These are phyloP conservation scores for Troilus luridus DNA, from an alignment of 2,888 invertebrate genomes.

Conservation along the genomic window DNA sequence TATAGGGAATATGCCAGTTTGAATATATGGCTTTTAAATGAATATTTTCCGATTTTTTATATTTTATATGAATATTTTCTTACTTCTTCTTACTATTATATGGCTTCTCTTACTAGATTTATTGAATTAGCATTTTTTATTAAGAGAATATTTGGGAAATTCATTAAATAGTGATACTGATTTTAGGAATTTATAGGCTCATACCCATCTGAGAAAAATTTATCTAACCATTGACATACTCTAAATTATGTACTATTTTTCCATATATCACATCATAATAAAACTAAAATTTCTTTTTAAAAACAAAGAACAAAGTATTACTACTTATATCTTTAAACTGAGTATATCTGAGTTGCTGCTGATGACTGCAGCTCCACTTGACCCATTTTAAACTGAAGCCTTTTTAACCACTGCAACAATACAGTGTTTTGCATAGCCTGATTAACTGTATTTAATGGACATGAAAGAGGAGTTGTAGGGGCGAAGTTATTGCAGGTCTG, in stretches of 20 bases:
- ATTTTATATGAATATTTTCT: too few relatives aligned
- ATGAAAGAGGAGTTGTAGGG: constrained; percentile 72
- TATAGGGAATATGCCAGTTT: neutral
- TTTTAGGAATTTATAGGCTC: neutral
- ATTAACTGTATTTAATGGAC: constrained; percentile 69
- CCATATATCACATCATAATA: neutral
- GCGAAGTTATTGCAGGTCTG: constrained; percentile 90
- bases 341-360: constrained; percentile 91
- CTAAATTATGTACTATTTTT: neutral
- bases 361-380: constrained; percentile 96
- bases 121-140: neutral
- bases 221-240: neutral
- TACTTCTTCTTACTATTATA: too few relatives aligned
- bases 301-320: neutral
- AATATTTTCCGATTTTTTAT: too few relatives aligned
- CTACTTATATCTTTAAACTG: constrained; percentile 71
- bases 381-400: constrained; percentile 97
- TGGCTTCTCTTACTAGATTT: neutral
- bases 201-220: neutral
- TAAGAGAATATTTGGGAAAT: neutral
- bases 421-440: constrained; percentile 72
- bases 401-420: constrained; percentile 87
- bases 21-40: neutral
- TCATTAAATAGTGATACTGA: neutral
- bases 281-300: neutral